Evolutionary conservation across 2,797 vertebrate species (phyloP).

Genomic region (Chaetophractus vellerosus): DNA sequence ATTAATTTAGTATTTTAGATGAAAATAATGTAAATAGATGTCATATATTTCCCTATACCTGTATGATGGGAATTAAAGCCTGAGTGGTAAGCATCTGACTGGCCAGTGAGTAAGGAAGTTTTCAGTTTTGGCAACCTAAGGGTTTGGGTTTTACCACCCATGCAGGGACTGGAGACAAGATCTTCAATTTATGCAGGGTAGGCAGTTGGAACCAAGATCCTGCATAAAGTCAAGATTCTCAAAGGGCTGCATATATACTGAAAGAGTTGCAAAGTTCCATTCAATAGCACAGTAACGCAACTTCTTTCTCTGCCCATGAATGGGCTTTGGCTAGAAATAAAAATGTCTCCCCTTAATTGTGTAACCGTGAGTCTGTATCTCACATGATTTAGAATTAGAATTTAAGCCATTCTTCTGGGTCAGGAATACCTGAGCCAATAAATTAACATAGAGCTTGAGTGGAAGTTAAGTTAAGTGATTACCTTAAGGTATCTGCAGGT

Average conservation of each 20-base stretch:
- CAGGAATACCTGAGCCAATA: background rate
- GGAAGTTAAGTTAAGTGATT: too few species aligned
- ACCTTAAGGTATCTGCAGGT: too few species aligned
- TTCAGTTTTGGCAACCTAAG: background rate
- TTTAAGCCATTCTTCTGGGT: conserved; percentile 20
- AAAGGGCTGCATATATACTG: background rate
- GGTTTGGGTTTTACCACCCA: conserved; percentile 1
- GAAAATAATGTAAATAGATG: conserved; percentile 4
- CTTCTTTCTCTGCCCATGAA: background rate
- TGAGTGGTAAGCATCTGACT: background rate
- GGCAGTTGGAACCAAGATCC: background rate
- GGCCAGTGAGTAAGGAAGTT: background rate
- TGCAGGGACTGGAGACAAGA: background rate
- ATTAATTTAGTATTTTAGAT: conserved; percentile 33
- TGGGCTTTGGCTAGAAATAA: conserved; percentile 38
- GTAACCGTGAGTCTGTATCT: background rate
- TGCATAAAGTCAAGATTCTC: conserved; percentile 39
- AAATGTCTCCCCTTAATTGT: conserved; percentile 2
- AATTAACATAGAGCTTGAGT: too few species aligned
- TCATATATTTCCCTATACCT: background rate
- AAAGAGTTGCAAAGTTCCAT: background rate
- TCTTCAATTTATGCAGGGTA: conserved; percentile 25
- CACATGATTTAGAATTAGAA: conserved; percentile 17
- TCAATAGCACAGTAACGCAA: background rate
- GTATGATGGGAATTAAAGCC: background rate